Evolutionary conservation across 2,113 vertebrate species (phyloP).

Genomic region (Scartelaos histophorus): DNA sequence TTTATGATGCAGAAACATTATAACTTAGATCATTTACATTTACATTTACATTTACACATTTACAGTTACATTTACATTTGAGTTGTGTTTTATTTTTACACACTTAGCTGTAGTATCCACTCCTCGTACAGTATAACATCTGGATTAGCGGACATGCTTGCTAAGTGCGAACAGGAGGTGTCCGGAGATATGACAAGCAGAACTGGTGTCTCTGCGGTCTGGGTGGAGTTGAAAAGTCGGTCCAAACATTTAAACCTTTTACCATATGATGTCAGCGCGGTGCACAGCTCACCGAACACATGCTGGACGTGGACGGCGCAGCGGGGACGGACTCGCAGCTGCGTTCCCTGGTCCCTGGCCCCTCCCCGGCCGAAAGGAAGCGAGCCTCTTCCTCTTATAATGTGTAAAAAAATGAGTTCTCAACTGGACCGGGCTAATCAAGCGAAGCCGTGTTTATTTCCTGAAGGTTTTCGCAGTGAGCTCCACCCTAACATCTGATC

Average conservation of each 20-base stretch:
- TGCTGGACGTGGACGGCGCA: conserved; percentile 32
- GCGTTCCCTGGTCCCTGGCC: conserved; percentile 20
- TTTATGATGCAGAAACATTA: too few relatives aligned
- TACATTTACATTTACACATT: background rate
- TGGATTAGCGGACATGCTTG: conserved; percentile 29
- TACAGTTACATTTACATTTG: background rate
- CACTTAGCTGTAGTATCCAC: background rate
- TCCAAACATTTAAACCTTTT: conserved; percentile 36
- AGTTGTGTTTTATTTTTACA: background rate
- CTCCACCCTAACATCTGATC: conserved; percentile 7
- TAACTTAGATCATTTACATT: too few relatives aligned
- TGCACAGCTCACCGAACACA: conserved; percentile 29
- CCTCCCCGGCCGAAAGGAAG: conserved; percentile 43
- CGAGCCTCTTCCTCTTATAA: conserved; percentile 37
- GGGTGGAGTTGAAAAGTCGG: conserved; percentile 65
- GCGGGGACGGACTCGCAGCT: conserved; percentile 49
- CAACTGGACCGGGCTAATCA: conserved; percentile 24
- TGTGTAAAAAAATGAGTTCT: conserved; percentile 18
- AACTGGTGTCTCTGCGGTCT: conserved; percentile 65
- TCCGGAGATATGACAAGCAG: conserved; percentile 41
- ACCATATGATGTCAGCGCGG: conserved; percentile 46
- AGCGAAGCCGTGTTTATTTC: conserved; percentile 44
- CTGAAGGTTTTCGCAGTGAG: conserved; percentile 6
- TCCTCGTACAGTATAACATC: conserved; percentile 31
- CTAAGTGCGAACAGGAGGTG: conserved; percentile 34